Conservation (phyloP, 1,140 invertebrate species). For the Telenomus remus region DNA sequence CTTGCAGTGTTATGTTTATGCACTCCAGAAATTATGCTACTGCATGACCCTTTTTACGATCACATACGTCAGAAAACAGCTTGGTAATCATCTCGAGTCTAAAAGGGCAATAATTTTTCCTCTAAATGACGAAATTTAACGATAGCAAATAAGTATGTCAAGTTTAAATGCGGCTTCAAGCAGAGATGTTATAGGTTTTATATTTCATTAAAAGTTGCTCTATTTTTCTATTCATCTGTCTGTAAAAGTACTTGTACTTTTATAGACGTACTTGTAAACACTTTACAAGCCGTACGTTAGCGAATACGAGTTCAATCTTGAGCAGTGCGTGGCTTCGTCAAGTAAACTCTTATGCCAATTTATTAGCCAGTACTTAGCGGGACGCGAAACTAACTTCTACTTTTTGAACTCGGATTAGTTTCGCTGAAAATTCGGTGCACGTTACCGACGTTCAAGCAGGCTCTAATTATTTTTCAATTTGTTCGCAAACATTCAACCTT, state of each 20-base stretch:
- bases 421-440: slow-evolving; percentile 18
- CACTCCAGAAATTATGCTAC: not conserved
- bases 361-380: slow-evolving; percentile 24
- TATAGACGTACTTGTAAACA: slow-evolving; percentile 14
- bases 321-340: slow-evolving; percentile 3
- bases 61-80: not conserved
- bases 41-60: not conserved
- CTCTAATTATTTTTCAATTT: slow-evolving; percentile 35
- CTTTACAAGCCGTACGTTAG: slow-evolving; percentile 13
- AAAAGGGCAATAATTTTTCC: too few species aligned
- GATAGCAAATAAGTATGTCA: too few species aligned
- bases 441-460: slow-evolving; percentile 9
- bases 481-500: slow-evolving; percentile 19
- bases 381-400: slow-evolving; percentile 8
- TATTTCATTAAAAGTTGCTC: too few species aligned
- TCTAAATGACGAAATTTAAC: too few species aligned
- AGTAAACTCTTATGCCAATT: slow-evolving; percentile 12
- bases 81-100: too few species aligned
- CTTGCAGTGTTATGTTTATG: not conserved
- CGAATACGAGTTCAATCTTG: too few species aligned
- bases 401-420: slow-evolving; percentile 25
- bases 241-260: too few species aligned
- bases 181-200: too few species aligned
- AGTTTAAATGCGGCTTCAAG: not conserved
- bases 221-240: too few species aligned